A percentile compares a stretch with the other conserved stretches of the same genome.
Evolutionary conservation across 1,140 invertebrate genomes (phyloP).

Genomic region (Cotesia vestalis): DNA sequence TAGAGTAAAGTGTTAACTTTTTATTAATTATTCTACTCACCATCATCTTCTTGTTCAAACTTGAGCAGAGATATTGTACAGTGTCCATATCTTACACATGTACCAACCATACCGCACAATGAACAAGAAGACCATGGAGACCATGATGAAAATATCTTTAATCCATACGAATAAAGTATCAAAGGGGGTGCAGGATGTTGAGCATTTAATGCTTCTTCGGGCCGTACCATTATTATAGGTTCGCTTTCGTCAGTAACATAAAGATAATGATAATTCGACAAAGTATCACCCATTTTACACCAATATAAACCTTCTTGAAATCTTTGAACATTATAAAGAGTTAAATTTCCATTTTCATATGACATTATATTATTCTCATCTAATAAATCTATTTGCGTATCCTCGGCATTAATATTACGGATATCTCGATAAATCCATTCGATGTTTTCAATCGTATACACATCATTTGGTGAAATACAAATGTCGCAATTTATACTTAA

Average conservation of each 20-base stretch:
- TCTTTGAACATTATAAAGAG: constrained; percentile 62
- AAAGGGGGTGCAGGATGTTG: constrained; percentile 47
- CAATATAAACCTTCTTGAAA: constrained; percentile 65
- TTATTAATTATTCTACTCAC: constrained; percentile 3
- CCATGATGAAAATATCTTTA: constrained; percentile 67
- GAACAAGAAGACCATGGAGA: constrained; percentile 72
- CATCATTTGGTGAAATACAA: constrained; percentile 64
- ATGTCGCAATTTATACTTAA: constrained; percentile 65
- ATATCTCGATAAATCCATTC: constrained; percentile 63
- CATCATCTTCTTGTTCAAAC: constrained; percentile 15
- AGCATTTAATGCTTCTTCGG: constrained; percentile 43
- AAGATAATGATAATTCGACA: constrained; percentile 62
- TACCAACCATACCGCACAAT: constrained; percentile 68
- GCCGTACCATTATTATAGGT: constrained; percentile 47
- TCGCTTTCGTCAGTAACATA: constrained; percentile 60
- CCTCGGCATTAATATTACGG: constrained; percentile 41
- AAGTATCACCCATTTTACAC: constrained; percentile 60
- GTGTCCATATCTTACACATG: constrained; percentile 66
- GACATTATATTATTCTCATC: constrained; percentile 60
- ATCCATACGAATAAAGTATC: constrained; percentile 50
- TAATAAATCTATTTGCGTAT: constrained; percentile 49
- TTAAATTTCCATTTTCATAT: constrained; percentile 57
- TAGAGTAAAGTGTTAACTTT: neutral
- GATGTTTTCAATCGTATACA: constrained; percentile 52
- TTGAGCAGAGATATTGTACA: constrained; percentile 63